Evolutionary conservation across 2,797 vertebrate genomes (phyloP), one percentile per base, ranked within the genome.

Genomic region (Poeciliopsis turneri): DNA sequence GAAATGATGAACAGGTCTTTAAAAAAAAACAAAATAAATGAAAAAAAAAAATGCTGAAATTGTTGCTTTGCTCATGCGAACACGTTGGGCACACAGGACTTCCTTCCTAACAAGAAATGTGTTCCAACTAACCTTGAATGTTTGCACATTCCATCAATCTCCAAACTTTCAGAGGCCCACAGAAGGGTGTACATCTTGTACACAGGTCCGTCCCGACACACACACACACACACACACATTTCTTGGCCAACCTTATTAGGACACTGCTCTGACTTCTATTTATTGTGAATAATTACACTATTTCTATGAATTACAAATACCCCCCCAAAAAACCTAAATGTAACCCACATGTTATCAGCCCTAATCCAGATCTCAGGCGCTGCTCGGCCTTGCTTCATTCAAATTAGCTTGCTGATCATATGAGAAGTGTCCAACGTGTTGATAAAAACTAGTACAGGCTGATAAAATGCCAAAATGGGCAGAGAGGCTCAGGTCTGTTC

Each of bases 91-190:
- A 28, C 47, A 72, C 68, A 74, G 71, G 78, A 74, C 81, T 87
- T 90, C 78, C 72, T 87, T 68, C 64, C 78, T 64, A 84, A 89
- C 75, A 89, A 68, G 88, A 87, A 88, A 83, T 70, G 75, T 77
- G 82, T 76, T 80, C 79, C 89, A 76, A 79, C 76, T 79, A 90
- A 89, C 88, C 84, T 89, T 87, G 83, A 77, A 84, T 83, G 83
- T 91, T 82, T 90, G 82, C 84, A 90, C 87, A 93, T 94, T 94
- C 92, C 88, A 91, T 51, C 78, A 71, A 93, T 88, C 83, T 85
- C 75, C 71, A 88, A 88, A 74, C 77, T 89, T 89, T 89, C 73
- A 84, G 91, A 88, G 90, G 91, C 92, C 90, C 87, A 82, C 78
- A 83, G 49, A 79, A 80, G 75, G 87, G 82, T 86, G 76, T 53